These are phyloP conservation scores for Rotaria macrura DNA, from an alignment of 2,888 invertebrate species.

Conservation along the genomic window DNA sequence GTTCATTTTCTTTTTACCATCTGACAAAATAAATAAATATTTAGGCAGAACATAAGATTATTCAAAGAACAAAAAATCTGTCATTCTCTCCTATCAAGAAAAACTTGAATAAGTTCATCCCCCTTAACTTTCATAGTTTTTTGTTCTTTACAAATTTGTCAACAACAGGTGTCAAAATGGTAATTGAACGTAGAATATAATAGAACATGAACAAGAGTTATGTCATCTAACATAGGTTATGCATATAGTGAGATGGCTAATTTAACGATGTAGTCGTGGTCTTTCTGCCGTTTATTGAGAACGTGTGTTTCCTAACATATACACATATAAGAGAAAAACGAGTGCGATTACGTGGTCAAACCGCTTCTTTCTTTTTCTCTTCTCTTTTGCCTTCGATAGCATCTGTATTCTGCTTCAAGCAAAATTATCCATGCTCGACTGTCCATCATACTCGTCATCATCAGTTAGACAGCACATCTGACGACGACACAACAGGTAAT, in stretches of 20 bases:
- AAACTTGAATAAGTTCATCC: neutral
- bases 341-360: neutral
- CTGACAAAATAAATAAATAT: neutral
- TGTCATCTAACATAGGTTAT: neutral
- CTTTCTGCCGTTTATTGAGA: neutral
- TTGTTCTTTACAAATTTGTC: neutral
- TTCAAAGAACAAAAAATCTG: neutral
- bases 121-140: neutral
- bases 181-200: neutral
- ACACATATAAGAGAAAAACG: neutral
- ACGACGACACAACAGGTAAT: slow-evolving; percentile 12
- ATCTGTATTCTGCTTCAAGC: neutral
- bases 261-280: slow-evolving; percentile 8
- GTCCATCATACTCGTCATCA: neutral
- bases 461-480: slow-evolving; percentile 1
- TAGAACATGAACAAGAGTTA: neutral
- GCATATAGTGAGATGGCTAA: neutral
- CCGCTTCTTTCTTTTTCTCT: neutral
- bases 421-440: slow-evolving; percentile 3
- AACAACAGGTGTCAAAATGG: neutral
- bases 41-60: neutral
- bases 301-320: neutral
- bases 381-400: neutral
- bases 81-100: too few relatives aligned
- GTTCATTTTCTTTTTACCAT: neutral